Percentiles rank a stretch among this genome's conserved stretches.
phyloP scores from a whole-genome alignment of 1,140 invertebrate genomes.

The Anoplophora glabripennis region DNA sequence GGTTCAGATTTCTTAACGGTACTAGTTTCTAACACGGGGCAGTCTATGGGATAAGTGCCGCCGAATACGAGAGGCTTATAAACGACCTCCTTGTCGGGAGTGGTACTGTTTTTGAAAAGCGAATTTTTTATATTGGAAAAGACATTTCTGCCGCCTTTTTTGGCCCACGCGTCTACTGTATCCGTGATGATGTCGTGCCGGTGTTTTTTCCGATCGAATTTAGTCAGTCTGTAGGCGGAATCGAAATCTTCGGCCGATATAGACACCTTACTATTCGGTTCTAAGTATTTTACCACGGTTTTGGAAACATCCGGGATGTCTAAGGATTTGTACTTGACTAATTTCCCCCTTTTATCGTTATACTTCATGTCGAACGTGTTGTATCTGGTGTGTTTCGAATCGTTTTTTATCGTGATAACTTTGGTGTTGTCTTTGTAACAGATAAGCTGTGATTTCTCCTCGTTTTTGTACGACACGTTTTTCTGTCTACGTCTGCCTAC shows the following conservation, averaged over 20 bases:
- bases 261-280: conserved; percentile 39
- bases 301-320: conserved; percentile 36
- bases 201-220: conserved; percentile 37
- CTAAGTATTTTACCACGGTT: conserved; percentile 37
- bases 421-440: conserved; percentile 42
- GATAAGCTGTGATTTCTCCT: conserved; percentile 45
- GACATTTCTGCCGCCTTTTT: conserved; percentile 36
- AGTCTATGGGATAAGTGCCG: conserved; percentile 77
- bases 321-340: conserved; percentile 45
- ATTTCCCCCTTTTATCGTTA: conserved; percentile 35
- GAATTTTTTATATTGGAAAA: conserved; percentile 45
- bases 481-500: conserved; percentile 18
- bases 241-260: conserved; percentile 43
- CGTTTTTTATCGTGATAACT: conserved; percentile 39
- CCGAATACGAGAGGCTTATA: conserved; percentile 72
- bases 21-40: conserved; percentile 48
- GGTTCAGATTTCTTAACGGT: not conserved
- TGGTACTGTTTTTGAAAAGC: conserved; percentile 38
- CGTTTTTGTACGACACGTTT: conserved; percentile 34
- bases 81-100: conserved; percentile 33
- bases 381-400: conserved; percentile 41
- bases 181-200: conserved; percentile 57
- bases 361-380: conserved; percentile 44
- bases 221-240: conserved; percentile 34
- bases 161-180: conserved; percentile 61